phyloP scores from a whole-genome alignment of 1,140 invertebrate genomes.

The Nilaparvata lugens region DNA sequence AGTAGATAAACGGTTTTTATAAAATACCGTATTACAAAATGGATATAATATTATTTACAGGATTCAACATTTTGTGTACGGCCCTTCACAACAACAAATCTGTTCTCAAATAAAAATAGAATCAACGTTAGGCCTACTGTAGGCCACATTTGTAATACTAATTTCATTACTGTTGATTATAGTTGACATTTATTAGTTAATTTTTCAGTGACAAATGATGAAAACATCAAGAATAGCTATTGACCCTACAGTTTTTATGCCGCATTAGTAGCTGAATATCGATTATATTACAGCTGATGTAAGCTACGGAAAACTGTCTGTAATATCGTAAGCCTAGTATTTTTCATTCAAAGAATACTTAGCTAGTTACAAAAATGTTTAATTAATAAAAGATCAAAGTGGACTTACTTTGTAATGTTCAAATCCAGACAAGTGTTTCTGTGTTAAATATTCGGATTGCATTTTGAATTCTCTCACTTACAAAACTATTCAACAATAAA shows the following conservation, averaged over 20 bases:
- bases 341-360: too few relatives aligned
- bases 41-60: too few relatives aligned
- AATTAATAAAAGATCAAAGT: too few relatives aligned
- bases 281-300: background rate
- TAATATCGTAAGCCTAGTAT: too few relatives aligned
- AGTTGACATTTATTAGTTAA: too few relatives aligned
- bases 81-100: too few relatives aligned
- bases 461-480: background rate
- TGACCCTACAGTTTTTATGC: constrained; percentile 12
- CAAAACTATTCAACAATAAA: too few relatives aligned
- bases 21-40: too few relatives aligned
- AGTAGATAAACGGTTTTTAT: too few relatives aligned
- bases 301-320: background rate
- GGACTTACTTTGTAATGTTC: constrained; percentile 81
- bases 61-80: background rate
- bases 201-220: background rate
- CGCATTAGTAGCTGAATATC: background rate
- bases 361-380: too few relatives aligned
- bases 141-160: too few relatives aligned
- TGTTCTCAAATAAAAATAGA: background rate
- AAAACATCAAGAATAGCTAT: background rate
- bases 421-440: constrained; percentile 76
- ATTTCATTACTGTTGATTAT: too few relatives aligned
- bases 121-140: background rate
- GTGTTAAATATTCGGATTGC: constrained; percentile 53